Conservation (phyloP, 2,113 vertebrate genomes). For the Chloropsis hardwickii region DNA sequence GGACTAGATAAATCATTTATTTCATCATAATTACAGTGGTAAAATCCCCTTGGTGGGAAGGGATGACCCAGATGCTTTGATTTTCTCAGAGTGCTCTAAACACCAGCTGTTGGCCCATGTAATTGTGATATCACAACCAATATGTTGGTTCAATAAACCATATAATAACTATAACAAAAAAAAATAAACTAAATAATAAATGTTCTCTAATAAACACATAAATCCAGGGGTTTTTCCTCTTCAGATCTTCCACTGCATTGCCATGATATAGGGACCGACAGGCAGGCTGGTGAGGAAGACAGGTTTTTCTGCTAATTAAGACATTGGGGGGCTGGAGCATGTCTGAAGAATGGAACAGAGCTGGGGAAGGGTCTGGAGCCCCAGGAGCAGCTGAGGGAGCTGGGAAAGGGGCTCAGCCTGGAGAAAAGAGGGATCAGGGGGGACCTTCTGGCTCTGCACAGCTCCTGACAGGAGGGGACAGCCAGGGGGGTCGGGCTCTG, state of each 20-base stretch:
- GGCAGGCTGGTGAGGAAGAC: not conserved
- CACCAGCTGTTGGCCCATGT: not conserved
- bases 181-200: not conserved
- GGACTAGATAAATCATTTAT: not conserved
- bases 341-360: rapidly evolving
- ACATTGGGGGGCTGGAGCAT: rapidly evolving
- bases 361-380: not conserved
- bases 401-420: not conserved
- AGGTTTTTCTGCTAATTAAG: not conserved
- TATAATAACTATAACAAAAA: not conserved
- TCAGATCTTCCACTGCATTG: not conserved
- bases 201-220: not conserved
- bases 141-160: not conserved
- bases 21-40: not conserved
- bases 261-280: not conserved
- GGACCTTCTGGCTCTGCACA: not conserved
- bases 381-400: rapidly evolving
- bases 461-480: not conserved
- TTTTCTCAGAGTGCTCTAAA: not conserved
- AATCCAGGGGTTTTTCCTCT: rapidly evolving
- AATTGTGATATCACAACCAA: not conserved
- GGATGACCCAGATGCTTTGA: no score
- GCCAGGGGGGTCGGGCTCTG: not conserved
- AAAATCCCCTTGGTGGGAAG: not conserved
- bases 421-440: not conserved